Evolutionary conservation across 2,113 vertebrate genomes (phyloP).

Genomic region (Lasiurus cinereus): DNA sequence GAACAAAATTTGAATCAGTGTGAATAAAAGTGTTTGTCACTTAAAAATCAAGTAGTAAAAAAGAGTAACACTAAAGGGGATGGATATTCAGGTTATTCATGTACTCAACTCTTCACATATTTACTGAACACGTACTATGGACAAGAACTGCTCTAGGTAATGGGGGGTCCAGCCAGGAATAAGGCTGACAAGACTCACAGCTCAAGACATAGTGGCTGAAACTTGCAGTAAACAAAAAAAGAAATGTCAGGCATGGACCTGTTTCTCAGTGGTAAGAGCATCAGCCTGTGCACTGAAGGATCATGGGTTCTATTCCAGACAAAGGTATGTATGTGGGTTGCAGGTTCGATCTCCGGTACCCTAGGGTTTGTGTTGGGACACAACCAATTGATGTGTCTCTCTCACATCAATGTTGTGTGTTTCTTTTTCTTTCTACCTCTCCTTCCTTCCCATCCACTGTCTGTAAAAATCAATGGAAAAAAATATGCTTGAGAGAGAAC

Average conservation of each 20-base stretch:
- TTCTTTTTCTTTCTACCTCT: no score
- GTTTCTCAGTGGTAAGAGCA: no score
- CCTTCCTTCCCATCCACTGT: no score
- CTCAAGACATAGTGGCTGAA: neutral
- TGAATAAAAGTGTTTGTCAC: conserved; percentile 11
- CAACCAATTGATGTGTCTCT: no score
- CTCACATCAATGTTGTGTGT: no score
- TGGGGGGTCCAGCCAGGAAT: neutral
- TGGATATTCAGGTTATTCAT: neutral
- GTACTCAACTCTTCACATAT: neutral
- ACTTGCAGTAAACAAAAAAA: neutral
- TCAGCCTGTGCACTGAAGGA: no score
- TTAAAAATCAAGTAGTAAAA: conserved; percentile 17
- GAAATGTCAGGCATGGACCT: neutral
- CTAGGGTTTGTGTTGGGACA: no score
- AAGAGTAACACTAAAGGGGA: neutral
- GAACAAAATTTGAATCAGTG: conserved; percentile 34
- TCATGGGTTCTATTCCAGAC: no score
- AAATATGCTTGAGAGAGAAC: no score
- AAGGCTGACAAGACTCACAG: neutral
- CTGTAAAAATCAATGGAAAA: no score
- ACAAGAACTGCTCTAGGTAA: neutral
- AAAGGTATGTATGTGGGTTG: no score
- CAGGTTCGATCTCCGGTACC: no score
- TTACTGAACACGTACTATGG: neutral